Base-by-base conservation (phyloP, 2,888 invertebrate species). In the Pandemis heparana region DNA sequence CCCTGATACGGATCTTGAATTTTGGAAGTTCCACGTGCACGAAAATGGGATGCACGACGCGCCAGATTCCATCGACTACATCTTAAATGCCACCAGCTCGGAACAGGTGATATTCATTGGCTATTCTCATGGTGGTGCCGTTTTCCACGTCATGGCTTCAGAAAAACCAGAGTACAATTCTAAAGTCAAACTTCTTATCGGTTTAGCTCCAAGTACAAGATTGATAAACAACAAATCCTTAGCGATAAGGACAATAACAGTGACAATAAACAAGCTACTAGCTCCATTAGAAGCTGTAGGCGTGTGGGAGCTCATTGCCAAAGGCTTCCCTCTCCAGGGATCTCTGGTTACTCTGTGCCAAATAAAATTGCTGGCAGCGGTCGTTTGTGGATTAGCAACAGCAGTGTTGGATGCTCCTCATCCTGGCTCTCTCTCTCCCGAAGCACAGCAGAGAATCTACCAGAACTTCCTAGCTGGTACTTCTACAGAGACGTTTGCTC, bases 31-130 rank as follows among this genome's bases (percentile, higher is more conserved):
- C 79, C 96, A 96, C 71, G 97, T 96, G 92, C 97, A 98, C 81
- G 96, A 97, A 83, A 97, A 98, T 83, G 97, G 96, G 0, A 84
- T 90, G 32, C 96, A 95, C 79, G 98, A 99, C 85, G 80, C 98
- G 0, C 97, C 98, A 1, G 96, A 97, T 0, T 84, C 86, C 53
- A 82, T 91, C 0, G 90, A 92, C 66, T 87, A 89, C 59, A 84
- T 92, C 1, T 73, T 92, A 7, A 75, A 84, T 0, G 75, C 83
- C 5, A 90, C 92, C 0, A 78, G 79, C 1, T 75, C 77, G 0
- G 75, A 80, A 0, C 89, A 86, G 51, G 66, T 92, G 46, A 91
- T 89, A 60, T 91, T 87, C 46, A 95, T 97, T 6, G 98, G 98
- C 0, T 97, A 97, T 83, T 98, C 97, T 0, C 96, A 96, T 85